Base-by-base conservation (phyloP, 2,113 vertebrate genomes). In the Centropus bengalensis region DNA sequence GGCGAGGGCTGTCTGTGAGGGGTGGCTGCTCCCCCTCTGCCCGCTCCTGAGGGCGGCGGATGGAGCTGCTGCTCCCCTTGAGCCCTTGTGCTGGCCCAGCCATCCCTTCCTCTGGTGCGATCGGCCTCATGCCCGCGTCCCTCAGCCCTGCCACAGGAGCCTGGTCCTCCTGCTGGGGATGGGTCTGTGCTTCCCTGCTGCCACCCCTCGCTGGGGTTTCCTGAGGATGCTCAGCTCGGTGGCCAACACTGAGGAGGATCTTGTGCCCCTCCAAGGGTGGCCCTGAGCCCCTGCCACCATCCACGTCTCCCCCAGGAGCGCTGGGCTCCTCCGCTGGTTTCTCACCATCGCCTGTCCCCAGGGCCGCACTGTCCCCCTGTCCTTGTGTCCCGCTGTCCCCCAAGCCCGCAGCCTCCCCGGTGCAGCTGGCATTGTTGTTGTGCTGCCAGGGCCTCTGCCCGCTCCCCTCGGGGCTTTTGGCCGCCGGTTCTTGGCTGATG, bases 111-210 rank as follows among this genome's bases (percentile, higher is more conserved):
- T 23, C 20, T 1, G 2, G 40, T 8, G 60, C 2, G 4, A 10
- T 8, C 59, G 23, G 58, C 58, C 64, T 32, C 42, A 3, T 6
- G 28, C 52, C 24, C 0, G 2, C 63, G 2, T 47, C 59, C 23
- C 42, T 20, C 28, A 0, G 20, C 14, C 21, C 59, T 1, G 0
- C 54, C 1, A 1, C 1, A 0, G 45, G 28, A 47, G 14, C 9
- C 16, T 22, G 5, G 1, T 15, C 45, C 44, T 17, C 18, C 80
- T 2, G 26, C n/a, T 0, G 26, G 14, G 32, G 52, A n/a, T 2
- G 1, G 4, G 0, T 3, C 59, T 7, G 26, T 19, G 75, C 51
- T 56, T n/a, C 27, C 55, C 42, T 12, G 0, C 47, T 7, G 27
- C n/a, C 1, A 2, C 10, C 6, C 44, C 5, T 55, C 23, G 0